Conservation (phyloP, 2,113 vertebrate species). For the Apodemus speciosus region DNA sequence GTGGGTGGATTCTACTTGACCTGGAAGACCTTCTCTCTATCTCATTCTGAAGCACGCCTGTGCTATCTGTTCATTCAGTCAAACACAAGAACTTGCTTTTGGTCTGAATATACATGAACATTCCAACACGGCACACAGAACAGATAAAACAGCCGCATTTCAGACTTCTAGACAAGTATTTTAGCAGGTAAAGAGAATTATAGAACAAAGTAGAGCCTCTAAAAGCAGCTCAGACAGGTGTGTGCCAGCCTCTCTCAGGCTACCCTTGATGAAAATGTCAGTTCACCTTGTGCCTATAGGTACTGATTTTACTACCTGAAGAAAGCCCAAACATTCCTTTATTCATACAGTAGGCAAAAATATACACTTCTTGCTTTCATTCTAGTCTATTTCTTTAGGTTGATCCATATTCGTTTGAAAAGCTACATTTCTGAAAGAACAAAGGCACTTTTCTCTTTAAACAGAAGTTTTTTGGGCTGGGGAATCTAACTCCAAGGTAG, state of each 20-base stretch:
- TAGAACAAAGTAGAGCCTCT: background rate
- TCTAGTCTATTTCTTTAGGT: slow-evolving; percentile 34
- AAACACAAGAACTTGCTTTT: slow-evolving; percentile 7
- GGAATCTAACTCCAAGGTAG: background rate
- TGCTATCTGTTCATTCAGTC: background rate
- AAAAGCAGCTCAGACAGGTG: background rate
- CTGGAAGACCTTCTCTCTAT: background rate
- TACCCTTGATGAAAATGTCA: background rate
- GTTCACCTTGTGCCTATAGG: background rate
- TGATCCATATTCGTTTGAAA: slow-evolving; percentile 33
- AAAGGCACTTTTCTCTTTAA: slow-evolving; percentile 37
- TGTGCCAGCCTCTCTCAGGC: background rate
- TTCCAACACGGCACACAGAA: background rate
- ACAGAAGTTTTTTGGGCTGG: background rate
- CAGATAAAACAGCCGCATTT: background rate
- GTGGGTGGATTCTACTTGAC: background rate
- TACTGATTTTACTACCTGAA: background rate
- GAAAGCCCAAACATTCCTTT: background rate
- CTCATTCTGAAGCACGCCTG: background rate
- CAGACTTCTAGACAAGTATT: background rate
- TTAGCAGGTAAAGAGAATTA: background rate
- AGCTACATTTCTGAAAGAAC: slow-evolving; percentile 32
- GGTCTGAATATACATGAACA: background rate
- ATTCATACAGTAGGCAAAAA: background rate
- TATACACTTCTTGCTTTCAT: slow-evolving; percentile 22